A percentile compares a stretch with the other conserved stretches of the same genome.
These are phyloP conservation scores for Ahaetulla prasina DNA, from an alignment of 2,113 vertebrate genomes.

Conservation along the genomic window DNA sequence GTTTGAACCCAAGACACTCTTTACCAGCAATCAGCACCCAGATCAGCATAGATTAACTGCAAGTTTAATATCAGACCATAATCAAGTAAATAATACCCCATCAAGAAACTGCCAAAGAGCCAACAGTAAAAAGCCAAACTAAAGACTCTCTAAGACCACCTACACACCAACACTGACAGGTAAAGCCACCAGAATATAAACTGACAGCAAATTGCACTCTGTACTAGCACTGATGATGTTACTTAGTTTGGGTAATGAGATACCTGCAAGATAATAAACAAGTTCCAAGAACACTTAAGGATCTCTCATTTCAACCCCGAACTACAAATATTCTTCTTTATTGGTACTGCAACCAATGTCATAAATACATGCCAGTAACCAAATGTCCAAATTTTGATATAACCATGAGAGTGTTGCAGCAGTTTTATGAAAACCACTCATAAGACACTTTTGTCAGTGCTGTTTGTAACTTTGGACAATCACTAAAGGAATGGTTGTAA, in stretches of 20 bases:
- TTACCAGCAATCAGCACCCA: background rate
- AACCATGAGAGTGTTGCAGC: background rate
- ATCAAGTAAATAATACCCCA: background rate
- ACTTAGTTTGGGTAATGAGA: background rate
- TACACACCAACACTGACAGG: background rate
- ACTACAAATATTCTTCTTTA: background rate
- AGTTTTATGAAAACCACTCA: background rate
- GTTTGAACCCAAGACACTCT: background rate
- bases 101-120: background rate
- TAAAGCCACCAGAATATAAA: background rate
- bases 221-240: background rate
- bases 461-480: background rate
- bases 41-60: background rate
- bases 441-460: background rate
- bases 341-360: background rate
- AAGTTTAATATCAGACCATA: background rate
- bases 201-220: background rate
- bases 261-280: background rate
- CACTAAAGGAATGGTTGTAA: background rate
- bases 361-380: background rate
- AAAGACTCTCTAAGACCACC: background rate
- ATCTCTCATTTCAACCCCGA: background rate
- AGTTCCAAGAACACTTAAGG: background rate
- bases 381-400: background rate
- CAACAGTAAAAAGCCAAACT: background rate